Conservation (phyloP, 2,888 invertebrate genomes). For the Saturnia japonica region DNA sequence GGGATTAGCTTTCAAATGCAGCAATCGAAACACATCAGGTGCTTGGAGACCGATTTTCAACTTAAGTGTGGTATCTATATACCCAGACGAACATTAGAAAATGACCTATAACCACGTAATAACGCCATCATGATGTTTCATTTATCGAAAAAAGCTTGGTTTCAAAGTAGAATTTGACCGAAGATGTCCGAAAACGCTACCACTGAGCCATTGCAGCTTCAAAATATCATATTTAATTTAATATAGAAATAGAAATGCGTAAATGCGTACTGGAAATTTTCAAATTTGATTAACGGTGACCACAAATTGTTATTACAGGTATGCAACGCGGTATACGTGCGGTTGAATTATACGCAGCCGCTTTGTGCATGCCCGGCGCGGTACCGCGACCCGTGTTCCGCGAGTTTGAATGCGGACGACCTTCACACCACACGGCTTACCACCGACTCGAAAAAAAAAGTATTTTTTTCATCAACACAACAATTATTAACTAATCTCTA, state of each 20-base stretch:
- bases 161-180: too few relatives aligned
- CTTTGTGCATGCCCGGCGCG: slow-evolving; percentile 95
- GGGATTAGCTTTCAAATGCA: too few relatives aligned
- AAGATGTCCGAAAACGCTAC: too few relatives aligned
- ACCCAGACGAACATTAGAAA: too few relatives aligned
- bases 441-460: slow-evolving; percentile 92
- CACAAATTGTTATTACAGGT: slow-evolving; percentile 79
- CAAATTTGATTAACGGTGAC: slow-evolving; percentile 7
- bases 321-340: slow-evolving; percentile 95
- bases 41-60: too few relatives aligned
- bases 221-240: neutral
- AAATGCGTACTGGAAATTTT: neutral
- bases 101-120: too few relatives aligned
- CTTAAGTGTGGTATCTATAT: too few relatives aligned
- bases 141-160: too few relatives aligned
- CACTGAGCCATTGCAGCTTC: neutral
- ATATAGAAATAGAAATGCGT: slow-evolving; percentile 4
- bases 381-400: slow-evolving; percentile 95
- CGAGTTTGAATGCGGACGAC: slow-evolving; percentile 94
- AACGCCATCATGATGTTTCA: too few relatives aligned
- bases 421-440: slow-evolving; percentile 95
- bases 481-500: too few relatives aligned
- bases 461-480: slow-evolving; percentile 49
- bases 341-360: slow-evolving; percentile 95
- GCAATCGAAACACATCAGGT: too few relatives aligned